Conservation (phyloP, 2,888 invertebrate genomes). For the Drosophila neotestacea region DNA sequence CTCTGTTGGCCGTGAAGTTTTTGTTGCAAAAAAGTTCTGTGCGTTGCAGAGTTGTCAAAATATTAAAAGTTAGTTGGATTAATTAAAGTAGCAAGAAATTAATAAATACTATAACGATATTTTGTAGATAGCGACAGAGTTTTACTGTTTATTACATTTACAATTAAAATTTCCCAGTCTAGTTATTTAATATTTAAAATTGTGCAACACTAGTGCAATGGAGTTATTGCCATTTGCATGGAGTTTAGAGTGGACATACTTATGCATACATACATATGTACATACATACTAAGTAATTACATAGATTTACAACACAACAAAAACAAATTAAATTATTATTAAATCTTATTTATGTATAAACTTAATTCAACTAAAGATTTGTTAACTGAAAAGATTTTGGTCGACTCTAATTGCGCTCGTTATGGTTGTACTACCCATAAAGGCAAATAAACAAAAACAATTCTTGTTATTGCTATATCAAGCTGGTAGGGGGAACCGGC, state of each 20-base stretch:
- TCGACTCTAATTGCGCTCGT: conserved; percentile 28
- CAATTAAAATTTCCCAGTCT: no score
- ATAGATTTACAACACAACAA: not conserved
- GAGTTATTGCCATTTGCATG: conserved; percentile 39
- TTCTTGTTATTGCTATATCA: conserved; percentile 37
- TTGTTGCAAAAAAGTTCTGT: conserved; percentile 58
- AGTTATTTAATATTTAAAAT: no score
- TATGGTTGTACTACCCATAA: conserved; percentile 31
- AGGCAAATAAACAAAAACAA: conserved; percentile 46
- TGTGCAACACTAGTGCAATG: conserved; percentile 19
- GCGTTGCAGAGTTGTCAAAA: not conserved
- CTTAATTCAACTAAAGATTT: not conserved
- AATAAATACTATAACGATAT: no score
- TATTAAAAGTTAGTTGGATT: no score
- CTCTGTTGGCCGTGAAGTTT: conserved; percentile 76
- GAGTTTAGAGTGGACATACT: conserved; percentile 46
- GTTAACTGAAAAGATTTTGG: conserved; percentile 9
- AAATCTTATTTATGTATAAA: not conserved
- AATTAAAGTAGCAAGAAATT: no score
- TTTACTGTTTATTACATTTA: no score
- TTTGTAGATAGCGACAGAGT: no score
- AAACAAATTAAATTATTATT: not conserved
- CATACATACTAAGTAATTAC: not conserved
- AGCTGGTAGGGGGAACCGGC: conserved; percentile 37
- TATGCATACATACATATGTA: not conserved